Base-by-base conservation (phyloP, 2,113 vertebrate species). In the Hyperopisus bebe region DNA sequence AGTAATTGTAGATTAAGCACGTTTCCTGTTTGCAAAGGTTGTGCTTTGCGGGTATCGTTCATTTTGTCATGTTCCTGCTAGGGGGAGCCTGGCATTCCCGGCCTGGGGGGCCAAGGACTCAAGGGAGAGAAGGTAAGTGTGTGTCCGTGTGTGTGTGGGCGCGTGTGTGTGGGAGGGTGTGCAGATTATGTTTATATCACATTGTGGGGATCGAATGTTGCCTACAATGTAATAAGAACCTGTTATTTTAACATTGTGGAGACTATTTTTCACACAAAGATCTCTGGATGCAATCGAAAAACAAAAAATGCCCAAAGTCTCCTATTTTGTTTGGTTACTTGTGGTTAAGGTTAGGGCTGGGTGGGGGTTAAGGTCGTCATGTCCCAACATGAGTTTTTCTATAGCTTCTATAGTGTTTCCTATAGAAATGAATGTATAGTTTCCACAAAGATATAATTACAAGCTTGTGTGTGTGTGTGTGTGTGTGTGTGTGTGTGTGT, bases 81-180 rank as follows among this genome's bases (percentile, higher is more conserved):
- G 95, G 95, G 95, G 83, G 92, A 93, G 13, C 86, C 86, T 47
- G 95, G 95, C 2, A 47, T 77, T 1, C 92, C 93, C 27, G 95
- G 95, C 74, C 10, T 93, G 3, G 91, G 94, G 55, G 0, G 44
- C 3, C 88, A 82, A 10, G 94, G 94, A 21, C 13, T 5, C 2
- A 95, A 90, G 87, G 96, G 96, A 4, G 39, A 50, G 90, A 93
- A 95, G 95, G 96, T 95, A 90, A 86, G 89, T 44, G 24, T 88
- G 50, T 58, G 31, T 74, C 44, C 31, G 55, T 74, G 55, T 66
- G 62, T 90, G 19, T 55, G 44, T 90, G 47, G 39, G 44, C 50
- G 7, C 86, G 44, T 53, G n/a, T 89, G 44, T 7, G 8, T 55
- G 3, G 42, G 42, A 44, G 42, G 42, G 42, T 44, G 42, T 44